phyloP scores from a whole-genome alignment of 2,797 vertebrate species.

The Mergus octosetaceus region DNA sequence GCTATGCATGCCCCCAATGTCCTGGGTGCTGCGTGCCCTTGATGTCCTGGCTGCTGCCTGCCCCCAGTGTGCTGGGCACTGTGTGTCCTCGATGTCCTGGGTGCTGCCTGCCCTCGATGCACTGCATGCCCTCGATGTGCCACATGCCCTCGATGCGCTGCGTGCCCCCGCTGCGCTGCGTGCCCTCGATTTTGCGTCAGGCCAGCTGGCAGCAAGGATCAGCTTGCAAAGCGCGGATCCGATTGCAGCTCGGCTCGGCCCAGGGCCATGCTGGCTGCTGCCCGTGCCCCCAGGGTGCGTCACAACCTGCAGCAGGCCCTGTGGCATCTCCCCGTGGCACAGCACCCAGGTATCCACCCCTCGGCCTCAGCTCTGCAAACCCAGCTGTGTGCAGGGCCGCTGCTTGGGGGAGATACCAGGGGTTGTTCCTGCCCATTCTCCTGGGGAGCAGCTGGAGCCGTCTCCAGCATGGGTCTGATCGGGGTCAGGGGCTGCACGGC shows the following conservation, averaged over 20 bases:
- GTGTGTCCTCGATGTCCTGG: too few species aligned
- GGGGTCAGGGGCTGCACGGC: background rate
- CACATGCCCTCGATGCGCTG: background rate
- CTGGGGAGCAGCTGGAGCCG: background rate
- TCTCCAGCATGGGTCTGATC: background rate
- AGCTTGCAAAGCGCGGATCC: background rate
- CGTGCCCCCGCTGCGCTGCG: background rate
- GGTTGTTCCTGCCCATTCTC: background rate
- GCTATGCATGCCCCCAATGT: accelerated
- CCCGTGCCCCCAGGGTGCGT: too few species aligned
- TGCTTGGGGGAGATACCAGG: too few species aligned
- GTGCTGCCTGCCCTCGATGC: too few species aligned
- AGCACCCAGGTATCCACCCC: too few species aligned
- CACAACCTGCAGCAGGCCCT: too few species aligned
- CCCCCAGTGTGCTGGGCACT: background rate
- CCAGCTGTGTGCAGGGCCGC: too few species aligned
- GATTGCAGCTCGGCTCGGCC: background rate
- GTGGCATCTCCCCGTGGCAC: too few species aligned
- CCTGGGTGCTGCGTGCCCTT: too few species aligned
- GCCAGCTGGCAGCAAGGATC: background rate
- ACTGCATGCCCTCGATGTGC: too few species aligned
- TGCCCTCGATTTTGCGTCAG: background rate
- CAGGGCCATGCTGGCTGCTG: too few species aligned
- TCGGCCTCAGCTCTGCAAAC: too few species aligned
- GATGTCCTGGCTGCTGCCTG: background rate